These are phyloP conservation scores for Dermolepida albohirtum DNA, from an alignment of 2,888 invertebrate species.

Conservation along the genomic window DNA sequence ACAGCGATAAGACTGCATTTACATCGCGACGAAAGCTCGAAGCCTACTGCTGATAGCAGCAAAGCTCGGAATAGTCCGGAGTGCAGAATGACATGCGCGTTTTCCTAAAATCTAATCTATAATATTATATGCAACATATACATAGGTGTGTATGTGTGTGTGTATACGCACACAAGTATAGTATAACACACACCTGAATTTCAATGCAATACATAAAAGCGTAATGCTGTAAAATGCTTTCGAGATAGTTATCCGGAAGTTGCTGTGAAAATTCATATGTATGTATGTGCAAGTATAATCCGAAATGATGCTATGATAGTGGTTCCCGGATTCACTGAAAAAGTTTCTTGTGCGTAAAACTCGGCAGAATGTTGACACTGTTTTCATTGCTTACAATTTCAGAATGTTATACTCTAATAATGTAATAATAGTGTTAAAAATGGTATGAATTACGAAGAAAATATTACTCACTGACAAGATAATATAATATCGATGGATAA, in stretches of 20 bases:
- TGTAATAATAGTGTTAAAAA: no score
- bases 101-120: slow-evolving; percentile 64
- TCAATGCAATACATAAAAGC: slow-evolving; percentile 39
- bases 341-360: slow-evolving; percentile 12
- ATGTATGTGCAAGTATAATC: slow-evolving; percentile 11
- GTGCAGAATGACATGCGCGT: slow-evolving; percentile 62
- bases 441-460: no score
- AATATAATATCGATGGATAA: no score
- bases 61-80: slow-evolving; percentile 51
- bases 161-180: slow-evolving; percentile 13
- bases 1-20: slow-evolving; percentile 21
- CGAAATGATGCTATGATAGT: slow-evolving; percentile 10
- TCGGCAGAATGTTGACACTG: neutral
- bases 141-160: slow-evolving; percentile 21
- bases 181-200: slow-evolving; percentile 44
- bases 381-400: neutral
- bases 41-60: slow-evolving; percentile 59
- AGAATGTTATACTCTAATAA: no score
- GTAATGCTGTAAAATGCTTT: slow-evolving; percentile 33
- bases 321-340: slow-evolving; percentile 11
- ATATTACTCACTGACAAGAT: no score
- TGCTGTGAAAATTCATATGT: slow-evolving; percentile 21
- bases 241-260: slow-evolving; percentile 16
- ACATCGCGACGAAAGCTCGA: slow-evolving; percentile 54
- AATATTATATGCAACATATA: slow-evolving; percentile 58